A percentile compares a stretch with the other conserved stretches of the same genome.
phyloP scores from a whole-genome alignment of 2,888 invertebrate species.

The Hydropsyche betteni region DNA sequence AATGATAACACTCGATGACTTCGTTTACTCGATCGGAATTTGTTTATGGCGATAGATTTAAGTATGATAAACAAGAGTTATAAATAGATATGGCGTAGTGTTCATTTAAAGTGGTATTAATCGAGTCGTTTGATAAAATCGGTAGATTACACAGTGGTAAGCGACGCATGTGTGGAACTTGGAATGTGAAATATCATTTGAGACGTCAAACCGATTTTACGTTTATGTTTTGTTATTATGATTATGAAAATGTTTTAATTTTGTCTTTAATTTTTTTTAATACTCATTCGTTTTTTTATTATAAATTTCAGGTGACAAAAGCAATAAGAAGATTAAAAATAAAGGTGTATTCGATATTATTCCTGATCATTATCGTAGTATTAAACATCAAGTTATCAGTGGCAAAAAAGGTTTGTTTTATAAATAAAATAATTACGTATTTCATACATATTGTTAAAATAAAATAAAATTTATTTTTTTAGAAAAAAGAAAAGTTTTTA shows the following conservation, averaged over 20 bases:
- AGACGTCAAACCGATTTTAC: no score
- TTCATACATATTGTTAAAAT: not conserved
- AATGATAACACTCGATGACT: not conserved
- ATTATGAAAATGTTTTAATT: not conserved
- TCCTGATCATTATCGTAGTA: slow-evolving; percentile 55
- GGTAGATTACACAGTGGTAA: no score
- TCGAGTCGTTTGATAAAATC: no score
- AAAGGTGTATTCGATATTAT: slow-evolving; percentile 57
- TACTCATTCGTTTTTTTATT: no score
- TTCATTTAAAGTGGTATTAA: no score
- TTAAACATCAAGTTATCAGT: slow-evolving; percentile 51
- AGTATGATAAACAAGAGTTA: no score
- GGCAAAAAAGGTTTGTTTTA: slow-evolving; percentile 54
- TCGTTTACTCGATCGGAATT: no score
- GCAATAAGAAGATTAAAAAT: slow-evolving; percentile 57
- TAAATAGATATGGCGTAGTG: no score
- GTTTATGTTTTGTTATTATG: no score
- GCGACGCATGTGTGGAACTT: no score
- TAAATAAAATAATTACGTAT: not conserved
- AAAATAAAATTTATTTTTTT: slow-evolving; percentile 21
- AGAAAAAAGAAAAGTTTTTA: slow-evolving; percentile 50
- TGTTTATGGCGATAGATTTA: no score
- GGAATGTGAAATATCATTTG: no score
- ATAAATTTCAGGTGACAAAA: slow-evolving; percentile 57
- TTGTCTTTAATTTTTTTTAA: not conserved